phyloP scores from a whole-genome alignment of 2,113 vertebrate species.

The Hiodon tergisus region DNA sequence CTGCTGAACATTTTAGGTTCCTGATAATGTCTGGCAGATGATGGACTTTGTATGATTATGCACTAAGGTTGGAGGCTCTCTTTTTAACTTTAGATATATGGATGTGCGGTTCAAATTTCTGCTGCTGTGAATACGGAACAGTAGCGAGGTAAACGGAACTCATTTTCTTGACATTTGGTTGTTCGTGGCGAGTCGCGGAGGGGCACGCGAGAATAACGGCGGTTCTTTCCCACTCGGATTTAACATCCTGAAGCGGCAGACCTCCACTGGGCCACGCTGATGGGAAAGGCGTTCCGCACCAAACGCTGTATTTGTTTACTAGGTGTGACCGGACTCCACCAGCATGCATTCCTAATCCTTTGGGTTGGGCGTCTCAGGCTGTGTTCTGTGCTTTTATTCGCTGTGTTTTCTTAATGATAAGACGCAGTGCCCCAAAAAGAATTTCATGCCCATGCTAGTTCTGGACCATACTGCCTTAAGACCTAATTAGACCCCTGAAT shows the following conservation, averaged over 20 bases:
- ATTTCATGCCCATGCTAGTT: slow-evolving; percentile 11
- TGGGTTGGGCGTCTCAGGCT: slow-evolving; percentile 20
- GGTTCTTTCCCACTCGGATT: no score
- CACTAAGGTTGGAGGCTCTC: no score
- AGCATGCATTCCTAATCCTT: slow-evolving; percentile 13
- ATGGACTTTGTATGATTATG: neutral
- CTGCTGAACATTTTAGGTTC: neutral
- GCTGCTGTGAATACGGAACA: neutral
- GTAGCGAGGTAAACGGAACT: neutral
- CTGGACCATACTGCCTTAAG: neutral
- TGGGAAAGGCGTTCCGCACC: neutral
- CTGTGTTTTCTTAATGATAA: slow-evolving; percentile 39
- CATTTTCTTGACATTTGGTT: neutral
- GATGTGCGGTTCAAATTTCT: neutral
- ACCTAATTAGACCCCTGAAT: slow-evolving; percentile 7
- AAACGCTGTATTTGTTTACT: slow-evolving; percentile 38
- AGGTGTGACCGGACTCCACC: slow-evolving; percentile 28
- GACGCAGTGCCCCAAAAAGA: neutral
- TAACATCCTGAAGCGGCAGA: no score
- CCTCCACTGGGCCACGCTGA: slow-evolving; percentile 19
- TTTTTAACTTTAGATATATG: no score
- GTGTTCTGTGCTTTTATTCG: slow-evolving; percentile 36
- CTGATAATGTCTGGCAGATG: neutral
- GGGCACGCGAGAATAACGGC: no score
- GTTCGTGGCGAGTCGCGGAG: no score